A percentile compares a stretch with the other conserved stretches of the same genome.
Evolutionary conservation across 1,140 invertebrate species (phyloP).

Genomic region (Zeugodacus cucurbitae): DNA sequence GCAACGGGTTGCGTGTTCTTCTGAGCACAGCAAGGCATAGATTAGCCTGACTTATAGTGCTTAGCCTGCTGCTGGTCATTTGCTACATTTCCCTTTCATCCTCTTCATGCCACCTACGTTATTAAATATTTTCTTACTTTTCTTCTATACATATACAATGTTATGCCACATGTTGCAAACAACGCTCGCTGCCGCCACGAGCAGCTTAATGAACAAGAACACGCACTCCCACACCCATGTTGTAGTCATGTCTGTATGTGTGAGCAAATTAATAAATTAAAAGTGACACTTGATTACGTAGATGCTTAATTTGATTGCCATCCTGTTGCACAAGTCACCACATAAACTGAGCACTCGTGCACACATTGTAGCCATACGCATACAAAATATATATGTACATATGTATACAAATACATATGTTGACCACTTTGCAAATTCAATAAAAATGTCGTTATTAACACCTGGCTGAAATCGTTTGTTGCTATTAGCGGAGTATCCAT

Average conservation of each 20-base stretch:
- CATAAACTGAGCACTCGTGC: neutral
- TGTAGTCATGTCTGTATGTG: neutral
- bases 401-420: neutral
- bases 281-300: conserved; percentile 35
- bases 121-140: neutral
- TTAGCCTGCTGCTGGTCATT: neutral
- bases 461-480: neutral
- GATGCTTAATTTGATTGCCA: conserved; percentile 7
- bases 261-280: conserved; percentile 25
- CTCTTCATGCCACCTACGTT: neutral
- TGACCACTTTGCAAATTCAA: conserved; percentile 19
- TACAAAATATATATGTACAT: no score
- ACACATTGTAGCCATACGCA: neutral
- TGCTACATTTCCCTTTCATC: neutral
- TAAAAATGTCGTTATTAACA: conserved; percentile 13
- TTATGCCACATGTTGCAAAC: neutral
- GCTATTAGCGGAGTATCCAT: neutral
- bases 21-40: neutral
- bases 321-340: conserved; percentile 10
- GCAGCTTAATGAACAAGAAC: neutral
- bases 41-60: neutral
- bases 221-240: neutral
- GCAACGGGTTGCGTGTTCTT: neutral
- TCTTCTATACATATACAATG: neutral
- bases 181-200: neutral